Evolutionary conservation across 2,888 invertebrate genomes (phyloP).

Genomic region (Dorcus hopei): DNA sequence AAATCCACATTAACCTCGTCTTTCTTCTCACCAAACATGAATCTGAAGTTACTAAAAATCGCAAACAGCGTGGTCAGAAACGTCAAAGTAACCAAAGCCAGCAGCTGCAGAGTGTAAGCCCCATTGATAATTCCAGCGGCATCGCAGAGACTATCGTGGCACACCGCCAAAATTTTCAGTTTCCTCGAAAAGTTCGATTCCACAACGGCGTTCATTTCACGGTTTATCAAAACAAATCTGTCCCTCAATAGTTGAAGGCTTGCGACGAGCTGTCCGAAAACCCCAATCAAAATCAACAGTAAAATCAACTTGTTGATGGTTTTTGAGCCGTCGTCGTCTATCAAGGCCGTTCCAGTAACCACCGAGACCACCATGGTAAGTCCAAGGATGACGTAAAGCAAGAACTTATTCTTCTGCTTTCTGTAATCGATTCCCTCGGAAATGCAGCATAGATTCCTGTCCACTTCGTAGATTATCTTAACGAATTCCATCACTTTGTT

Average conservation of each 20-base stretch:
- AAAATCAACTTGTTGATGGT: constrained; percentile 2
- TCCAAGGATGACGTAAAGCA: constrained; percentile 4
- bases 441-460: constrained; percentile 5
- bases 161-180: constrained; percentile 8
- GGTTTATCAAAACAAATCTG: constrained; percentile 9
- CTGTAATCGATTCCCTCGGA: constrained; percentile 5
- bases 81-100: constrained; percentile 11
- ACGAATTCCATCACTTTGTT: constrained; percentile 9
- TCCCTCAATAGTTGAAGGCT: constrained; percentile 7
- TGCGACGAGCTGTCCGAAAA: constrained; percentile 7
- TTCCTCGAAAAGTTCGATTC: background rate
- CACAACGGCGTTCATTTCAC: background rate
- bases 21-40: constrained; percentile 6
- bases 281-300: constrained; percentile 5
- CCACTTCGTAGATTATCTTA: constrained; percentile 5
- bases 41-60: constrained; percentile 13
- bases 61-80: constrained; percentile 18
- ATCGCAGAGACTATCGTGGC: constrained; percentile 11
- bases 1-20: background rate
- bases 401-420: constrained; percentile 1
- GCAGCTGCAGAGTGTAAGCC: constrained; percentile 13
- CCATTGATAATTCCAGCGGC: constrained; percentile 10
- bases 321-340: background rate
- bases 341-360: background rate
- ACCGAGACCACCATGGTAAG: background rate